Percentiles rank a stretch among this genome's conserved stretches.
These are phyloP conservation scores for Pseudoips prasinana DNA, from an alignment of 2,888 invertebrate genomes.

Conservation along the genomic window DNA sequence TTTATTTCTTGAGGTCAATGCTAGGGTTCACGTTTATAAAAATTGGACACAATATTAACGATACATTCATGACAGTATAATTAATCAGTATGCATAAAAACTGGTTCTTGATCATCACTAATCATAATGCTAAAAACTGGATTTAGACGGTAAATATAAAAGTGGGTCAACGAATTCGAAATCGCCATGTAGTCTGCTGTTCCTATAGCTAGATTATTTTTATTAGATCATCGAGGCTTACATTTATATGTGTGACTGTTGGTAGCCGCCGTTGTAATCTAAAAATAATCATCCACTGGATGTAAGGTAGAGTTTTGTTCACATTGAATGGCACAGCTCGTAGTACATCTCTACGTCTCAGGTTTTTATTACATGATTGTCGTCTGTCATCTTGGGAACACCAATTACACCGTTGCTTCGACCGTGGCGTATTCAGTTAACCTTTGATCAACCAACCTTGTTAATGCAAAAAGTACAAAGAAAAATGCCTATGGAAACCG, in stretches of 20 bases:
- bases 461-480: constrained; percentile 18
- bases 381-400: constrained; percentile 45
- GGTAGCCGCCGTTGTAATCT: too few relatives aligned
- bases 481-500: constrained; percentile 6
- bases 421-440: constrained; percentile 42
- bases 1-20: constrained; percentile 10
- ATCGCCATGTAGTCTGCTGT: too few relatives aligned
- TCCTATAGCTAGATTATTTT: background rate
- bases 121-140: too few relatives aligned
- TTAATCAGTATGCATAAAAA: too few relatives aligned
- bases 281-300: background rate
- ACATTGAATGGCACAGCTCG: constrained; percentile 6
- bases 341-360: constrained; percentile 18
- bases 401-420: constrained; percentile 54
- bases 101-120: too few relatives aligned
- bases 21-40: constrained; percentile 4
- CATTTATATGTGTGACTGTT: too few relatives aligned
- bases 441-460: constrained; percentile 27
- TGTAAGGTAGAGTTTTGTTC: constrained; percentile 13
- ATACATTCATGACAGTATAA: too few relatives aligned
- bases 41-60: too few relatives aligned
- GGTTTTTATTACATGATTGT: constrained; percentile 62
- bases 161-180: too few relatives aligned
- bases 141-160: too few relatives aligned
- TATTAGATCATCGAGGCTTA: too few relatives aligned